phyloP scores from a whole-genome alignment of 2,797 vertebrate species.

The Rhynchonycteris naso region DNA sequence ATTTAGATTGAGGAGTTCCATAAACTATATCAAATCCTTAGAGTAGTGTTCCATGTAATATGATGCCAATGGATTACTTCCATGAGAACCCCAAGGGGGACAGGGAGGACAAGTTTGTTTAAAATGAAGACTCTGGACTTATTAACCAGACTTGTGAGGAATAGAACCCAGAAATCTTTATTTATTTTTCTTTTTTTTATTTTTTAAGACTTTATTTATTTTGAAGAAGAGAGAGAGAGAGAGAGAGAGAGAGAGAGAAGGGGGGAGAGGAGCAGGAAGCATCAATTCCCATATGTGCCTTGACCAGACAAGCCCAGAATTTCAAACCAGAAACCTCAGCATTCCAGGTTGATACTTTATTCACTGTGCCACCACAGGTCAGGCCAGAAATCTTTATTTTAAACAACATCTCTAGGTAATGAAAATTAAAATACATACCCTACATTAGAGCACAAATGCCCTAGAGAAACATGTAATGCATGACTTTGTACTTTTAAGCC shows the following conservation, averaged over 20 bases:
- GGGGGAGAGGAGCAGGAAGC: no score
- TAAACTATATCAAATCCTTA: conserved; percentile 45
- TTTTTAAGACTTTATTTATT: no score
- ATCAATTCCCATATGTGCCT: no score
- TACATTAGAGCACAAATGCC: neutral
- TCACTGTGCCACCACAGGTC: no score
- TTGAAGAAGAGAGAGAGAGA: no score
- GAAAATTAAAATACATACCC: neutral
- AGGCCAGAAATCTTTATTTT: neutral
- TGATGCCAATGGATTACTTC: neutral
- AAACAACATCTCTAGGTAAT: neutral
- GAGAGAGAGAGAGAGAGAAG: no score
- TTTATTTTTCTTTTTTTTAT: neutral
- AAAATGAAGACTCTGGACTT: neutral
- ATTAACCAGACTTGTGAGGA: neutral
- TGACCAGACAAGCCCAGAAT: no score
- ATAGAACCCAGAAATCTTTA: neutral
- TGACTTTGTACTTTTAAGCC: neutral
- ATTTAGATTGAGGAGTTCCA: conserved; percentile 5
- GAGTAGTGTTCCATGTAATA: neutral
- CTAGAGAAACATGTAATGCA: neutral
- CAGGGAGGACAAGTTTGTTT: neutral
- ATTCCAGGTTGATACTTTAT: no score
- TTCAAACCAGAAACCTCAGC: no score
- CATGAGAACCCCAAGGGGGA: neutral